Conservation (phyloP, 2,113 vertebrate species). For the Petrocephalus zakoni region DNA sequence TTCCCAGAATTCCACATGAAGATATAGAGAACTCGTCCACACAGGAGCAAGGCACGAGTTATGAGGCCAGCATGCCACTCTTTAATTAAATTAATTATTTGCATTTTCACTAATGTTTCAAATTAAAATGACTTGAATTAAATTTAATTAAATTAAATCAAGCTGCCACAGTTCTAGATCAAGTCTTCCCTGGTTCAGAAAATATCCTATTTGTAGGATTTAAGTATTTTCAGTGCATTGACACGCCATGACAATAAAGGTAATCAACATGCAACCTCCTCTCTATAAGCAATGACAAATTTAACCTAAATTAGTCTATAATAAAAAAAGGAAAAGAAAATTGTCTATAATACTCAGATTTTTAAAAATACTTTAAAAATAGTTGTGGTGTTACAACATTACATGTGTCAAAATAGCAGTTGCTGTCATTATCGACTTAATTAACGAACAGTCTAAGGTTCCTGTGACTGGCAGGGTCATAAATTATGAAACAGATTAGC, state of each 20-base stretch:
- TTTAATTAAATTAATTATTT: neutral
- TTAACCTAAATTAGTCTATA: neutral
- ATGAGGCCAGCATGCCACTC: neutral
- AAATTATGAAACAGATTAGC: slow-evolving; percentile 5
- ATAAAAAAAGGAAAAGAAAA: too few species aligned
- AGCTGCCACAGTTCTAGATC: neutral
- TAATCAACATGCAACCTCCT: neutral
- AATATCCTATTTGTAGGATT: neutral
- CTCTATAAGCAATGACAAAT: neutral
- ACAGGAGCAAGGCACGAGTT: neutral
- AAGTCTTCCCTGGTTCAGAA: neutral
- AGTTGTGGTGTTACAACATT: neutral
- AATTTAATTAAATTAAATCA: neutral
- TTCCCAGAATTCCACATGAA: neutral
- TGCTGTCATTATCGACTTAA: neutral
- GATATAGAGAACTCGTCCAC: neutral
- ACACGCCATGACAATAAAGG: neutral
- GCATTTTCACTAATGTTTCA: neutral
- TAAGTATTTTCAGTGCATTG: neutral
- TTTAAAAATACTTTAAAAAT: neutral
- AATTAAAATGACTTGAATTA: neutral
- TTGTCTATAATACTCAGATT: neutral
- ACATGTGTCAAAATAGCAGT: neutral
- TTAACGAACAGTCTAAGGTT: neutral
- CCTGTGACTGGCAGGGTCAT: neutral